Base-by-base conservation (phyloP, 2,888 invertebrate species). In the Oligia latruncula region DNA sequence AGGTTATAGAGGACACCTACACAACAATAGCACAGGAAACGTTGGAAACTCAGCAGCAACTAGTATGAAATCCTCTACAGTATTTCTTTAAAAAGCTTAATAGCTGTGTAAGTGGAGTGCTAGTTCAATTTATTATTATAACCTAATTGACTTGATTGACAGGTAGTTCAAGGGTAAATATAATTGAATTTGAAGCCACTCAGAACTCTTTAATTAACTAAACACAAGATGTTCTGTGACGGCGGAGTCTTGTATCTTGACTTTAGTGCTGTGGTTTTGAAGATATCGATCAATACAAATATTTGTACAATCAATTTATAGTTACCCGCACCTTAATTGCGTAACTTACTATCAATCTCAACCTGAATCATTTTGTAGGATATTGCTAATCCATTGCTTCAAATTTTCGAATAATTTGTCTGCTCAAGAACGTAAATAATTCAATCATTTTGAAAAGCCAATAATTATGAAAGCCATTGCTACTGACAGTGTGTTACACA, bases 131-230 rank as follows among this genome's bases (percentile, higher is more conserved):
- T 23, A 49, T 23, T 17, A 43, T 17, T 17, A 43, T 65, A 62
- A 29, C 1, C 13, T 20, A 35, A 55, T 77, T 62, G 20, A n/a
- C n/a, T 60, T 70, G 40, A 62, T 84, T 67, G 71, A 80, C 70
- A 35, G 70, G 11, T 15, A 66, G 60, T 84, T 52, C 70, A 65
- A 58, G n/a, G 35, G 52, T 23, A 20, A 62, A 55, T 71, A 66
- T 80, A 62, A 80, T 62, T 71, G 43, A 67, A 58, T 64, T 74
- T 5, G 29, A 29, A 35, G 9, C 20, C n/a, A n/a, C 46, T 71
- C 60, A 35, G 55, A 29, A 46, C 43, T 52, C 20, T 43, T 43
- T 65, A 55, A 84, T 73, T 73, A 52, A 64, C 46, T 55, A 40
- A 46, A 73, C 72, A 65, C 64, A 40, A 66, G 74, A 64, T 55